Evolutionary conservation across 2,113 vertebrate genomes (phyloP), one percentile per base, ranked within the genome.

Genomic region (Cryptotis parvus): DNA sequence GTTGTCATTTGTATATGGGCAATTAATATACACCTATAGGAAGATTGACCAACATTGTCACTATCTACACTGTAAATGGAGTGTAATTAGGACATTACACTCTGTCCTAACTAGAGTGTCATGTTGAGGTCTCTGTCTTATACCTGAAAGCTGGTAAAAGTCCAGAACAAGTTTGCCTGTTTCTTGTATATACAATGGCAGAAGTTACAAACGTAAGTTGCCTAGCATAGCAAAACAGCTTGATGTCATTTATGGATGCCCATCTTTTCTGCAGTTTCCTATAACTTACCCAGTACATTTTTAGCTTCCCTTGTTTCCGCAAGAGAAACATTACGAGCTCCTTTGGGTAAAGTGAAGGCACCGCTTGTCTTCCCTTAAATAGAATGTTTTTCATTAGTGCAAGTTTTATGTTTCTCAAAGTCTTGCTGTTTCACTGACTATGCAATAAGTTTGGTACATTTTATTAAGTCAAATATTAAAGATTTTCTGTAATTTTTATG

Each of bases 351-450:
- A 58, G 97, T 98, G 95, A 99, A 98, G 6, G 98, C 98, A 97
- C 98, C 98, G 98, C 98, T 98, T 6, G 96, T 98, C 97, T 98
- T 99, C 98, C 99, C 99, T 99, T 99, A 91, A 98, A 98, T 76
- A 96, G 89, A 99, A 98, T 80, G 69, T 63, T 84, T 95, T 94
- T 84, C 78, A 95, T 99, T 98, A 98, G 96, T 97, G 83, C 33
- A 70, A 52, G 63, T 84, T 94, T 93, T 9, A 11, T 88, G 96
- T 95, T 81, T 83, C 93, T 55, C 79, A 58, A n/a, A 77, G 91
- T 79, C 91, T 92, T 85, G 9, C 16, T 77, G 52, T 96, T 98
- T 97, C 97, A 98, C 96, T 97, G 97, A 98, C 96, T 96, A 94
- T 58, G 2, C 41, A 83, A 43, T 75, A 89, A 89, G 58, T 68